phyloP scores from a whole-genome alignment of 2,888 invertebrate species.

The Chloroclysta siterata region DNA sequence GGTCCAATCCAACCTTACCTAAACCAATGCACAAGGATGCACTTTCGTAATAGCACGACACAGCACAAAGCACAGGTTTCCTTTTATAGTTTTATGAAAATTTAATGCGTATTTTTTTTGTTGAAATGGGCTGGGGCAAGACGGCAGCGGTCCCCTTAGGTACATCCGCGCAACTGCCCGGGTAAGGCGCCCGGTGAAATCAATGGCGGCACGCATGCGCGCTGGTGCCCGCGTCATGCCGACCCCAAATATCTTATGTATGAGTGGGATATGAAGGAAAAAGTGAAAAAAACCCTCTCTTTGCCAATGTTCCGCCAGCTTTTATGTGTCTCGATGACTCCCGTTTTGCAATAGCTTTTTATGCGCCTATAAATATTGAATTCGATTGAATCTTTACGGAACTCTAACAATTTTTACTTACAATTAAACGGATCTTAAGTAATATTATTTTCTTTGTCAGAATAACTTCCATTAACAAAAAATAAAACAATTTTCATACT shows the following conservation, averaged over 20 bases:
- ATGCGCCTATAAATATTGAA: conserved; percentile 6
- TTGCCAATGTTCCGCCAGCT: conserved; percentile 46
- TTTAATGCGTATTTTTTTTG: conserved; percentile 71
- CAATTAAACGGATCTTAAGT: background rate
- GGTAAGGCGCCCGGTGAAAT: conserved; percentile 66
- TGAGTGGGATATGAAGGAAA: conserved; percentile 70
- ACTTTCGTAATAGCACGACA: conserved; percentile 38
- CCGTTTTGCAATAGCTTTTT: conserved; percentile 14
- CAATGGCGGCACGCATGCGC: conserved; percentile 78
- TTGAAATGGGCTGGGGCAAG: conserved; percentile 54
- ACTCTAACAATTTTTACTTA: background rate
- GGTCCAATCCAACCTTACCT: conserved; percentile 28
- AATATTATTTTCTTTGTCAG: too few species aligned
- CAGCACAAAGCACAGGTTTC: conserved; percentile 52
- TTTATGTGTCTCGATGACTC: conserved; percentile 39
- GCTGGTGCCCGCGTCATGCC: conserved; percentile 64
- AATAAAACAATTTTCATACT: background rate
- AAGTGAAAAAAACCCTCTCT: conserved; percentile 62
- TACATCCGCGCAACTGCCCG: conserved; percentile 70
- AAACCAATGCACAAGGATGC: conserved; percentile 25
- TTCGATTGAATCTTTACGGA: conserved; percentile 13
- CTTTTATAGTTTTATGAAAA: conserved; percentile 36
- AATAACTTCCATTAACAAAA: too few species aligned
- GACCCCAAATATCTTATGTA: conserved; percentile 81
- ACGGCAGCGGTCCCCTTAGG: conserved; percentile 49